phyloP scores from a whole-genome alignment of 2,888 invertebrate genomes.

The Therioaphis trifolii region DNA sequence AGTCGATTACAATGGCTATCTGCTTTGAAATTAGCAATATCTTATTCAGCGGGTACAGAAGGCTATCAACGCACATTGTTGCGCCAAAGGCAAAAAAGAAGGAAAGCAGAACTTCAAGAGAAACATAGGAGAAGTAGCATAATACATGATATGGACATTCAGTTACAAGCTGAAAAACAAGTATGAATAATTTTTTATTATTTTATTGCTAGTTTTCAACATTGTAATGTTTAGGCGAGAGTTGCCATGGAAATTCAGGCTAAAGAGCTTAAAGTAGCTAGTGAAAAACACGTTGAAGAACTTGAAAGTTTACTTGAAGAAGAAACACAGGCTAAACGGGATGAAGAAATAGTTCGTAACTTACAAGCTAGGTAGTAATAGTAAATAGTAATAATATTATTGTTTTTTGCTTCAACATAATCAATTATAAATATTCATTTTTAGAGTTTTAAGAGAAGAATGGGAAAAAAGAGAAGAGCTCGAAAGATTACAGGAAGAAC shows the following conservation, averaged over 20 bases:
- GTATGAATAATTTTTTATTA: slow-evolving; percentile 69
- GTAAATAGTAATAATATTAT: background rate
- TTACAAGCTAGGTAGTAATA: slow-evolving; percentile 68
- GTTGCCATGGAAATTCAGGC: slow-evolving; percentile 75
- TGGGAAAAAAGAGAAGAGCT: slow-evolving; percentile 86
- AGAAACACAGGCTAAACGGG: slow-evolving; percentile 85
- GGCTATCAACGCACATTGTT: slow-evolving; percentile 78
- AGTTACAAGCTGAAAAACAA: slow-evolving; percentile 76
- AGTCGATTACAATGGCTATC: slow-evolving; percentile 82
- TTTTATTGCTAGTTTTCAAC: background rate
- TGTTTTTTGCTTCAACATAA: background rate
- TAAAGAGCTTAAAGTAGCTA: slow-evolving; percentile 75
- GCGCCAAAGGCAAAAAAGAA: slow-evolving; percentile 71
- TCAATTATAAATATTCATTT: slow-evolving; percentile 35
- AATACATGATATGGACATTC: slow-evolving; percentile 73
- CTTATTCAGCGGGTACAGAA: slow-evolving; percentile 77
- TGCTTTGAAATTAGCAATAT: slow-evolving; percentile 79
- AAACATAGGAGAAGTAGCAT: slow-evolving; percentile 73
- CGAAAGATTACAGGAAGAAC: slow-evolving; percentile 83
- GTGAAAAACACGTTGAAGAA: slow-evolving; percentile 69
- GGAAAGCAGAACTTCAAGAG: slow-evolving; percentile 71
- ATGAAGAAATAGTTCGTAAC: slow-evolving; percentile 79
- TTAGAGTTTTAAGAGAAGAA: slow-evolving; percentile 81
- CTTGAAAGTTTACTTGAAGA: slow-evolving; percentile 80
- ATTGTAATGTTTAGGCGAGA: slow-evolving; percentile 68